Evolutionary conservation across 2,113 vertebrate species (phyloP).

Genomic region (Actenoides hombroni): DNA sequence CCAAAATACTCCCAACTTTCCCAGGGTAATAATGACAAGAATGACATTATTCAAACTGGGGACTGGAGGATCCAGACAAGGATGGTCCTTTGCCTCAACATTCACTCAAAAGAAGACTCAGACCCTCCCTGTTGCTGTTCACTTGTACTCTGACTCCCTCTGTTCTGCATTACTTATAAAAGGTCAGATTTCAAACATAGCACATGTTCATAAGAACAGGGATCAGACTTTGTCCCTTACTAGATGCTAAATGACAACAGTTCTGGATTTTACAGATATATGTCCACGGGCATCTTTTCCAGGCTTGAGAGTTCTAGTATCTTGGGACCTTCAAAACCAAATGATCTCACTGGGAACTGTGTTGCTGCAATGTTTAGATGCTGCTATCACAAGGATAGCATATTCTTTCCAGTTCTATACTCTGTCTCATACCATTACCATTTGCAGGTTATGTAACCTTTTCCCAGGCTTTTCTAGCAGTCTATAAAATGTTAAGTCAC

Average conservation of each 20-base stretch:
- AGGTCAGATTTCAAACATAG: neutral
- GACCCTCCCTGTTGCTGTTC: neutral
- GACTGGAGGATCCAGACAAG: neutral
- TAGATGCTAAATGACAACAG: neutral
- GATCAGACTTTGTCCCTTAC: neutral
- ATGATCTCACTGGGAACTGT: neutral
- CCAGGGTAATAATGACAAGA: neutral
- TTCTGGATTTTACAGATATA: neutral
- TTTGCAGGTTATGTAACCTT: neutral
- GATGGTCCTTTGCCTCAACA: rapidly evolving
- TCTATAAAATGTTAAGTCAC: neutral
- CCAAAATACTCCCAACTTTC: neutral
- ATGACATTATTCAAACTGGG: neutral
- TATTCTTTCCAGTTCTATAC: neutral
- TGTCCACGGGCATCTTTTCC: neutral
- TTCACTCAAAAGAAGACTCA: neutral
- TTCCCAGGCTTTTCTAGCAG: neutral
- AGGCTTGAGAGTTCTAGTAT: neutral
- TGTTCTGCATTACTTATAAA: neutral
- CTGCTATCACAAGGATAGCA: neutral
- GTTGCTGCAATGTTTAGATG: neutral
- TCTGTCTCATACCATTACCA: neutral
- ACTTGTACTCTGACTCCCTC: neutral
- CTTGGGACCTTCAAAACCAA: neutral
- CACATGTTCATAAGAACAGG: neutral